These are phyloP conservation scores for Condylostylus longicornis DNA, from an alignment of 1,140 invertebrate species.

Conservation along the genomic window DNA sequence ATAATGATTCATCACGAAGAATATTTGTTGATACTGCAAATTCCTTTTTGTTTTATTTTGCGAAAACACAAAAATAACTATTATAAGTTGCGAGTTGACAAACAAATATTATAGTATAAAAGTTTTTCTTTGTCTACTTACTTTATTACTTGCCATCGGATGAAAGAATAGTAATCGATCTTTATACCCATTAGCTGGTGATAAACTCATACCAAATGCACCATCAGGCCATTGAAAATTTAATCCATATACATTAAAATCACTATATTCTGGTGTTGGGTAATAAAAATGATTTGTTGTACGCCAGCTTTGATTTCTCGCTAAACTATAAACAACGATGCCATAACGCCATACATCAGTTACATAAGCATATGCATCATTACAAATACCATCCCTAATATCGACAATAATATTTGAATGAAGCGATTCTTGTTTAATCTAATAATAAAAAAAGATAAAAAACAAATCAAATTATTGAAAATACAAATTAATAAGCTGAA, in stretches of 20 bases:
- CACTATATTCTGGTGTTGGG: slow-evolving; percentile 57
- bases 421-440: slow-evolving; percentile 49
- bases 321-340: slow-evolving; percentile 50
- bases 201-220: slow-evolving; percentile 57
- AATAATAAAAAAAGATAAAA: neutral
- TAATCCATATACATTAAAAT: slow-evolving; percentile 50
- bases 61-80: neutral
- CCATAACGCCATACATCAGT: slow-evolving; percentile 64
- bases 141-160: slow-evolving; percentile 57
- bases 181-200: slow-evolving; percentile 37
- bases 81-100: neutral
- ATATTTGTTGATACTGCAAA: slow-evolving; percentile 52
- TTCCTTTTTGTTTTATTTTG: slow-evolving; percentile 32
- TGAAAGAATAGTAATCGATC: slow-evolving; percentile 58
- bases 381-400: slow-evolving; percentile 43
- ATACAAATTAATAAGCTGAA: no score
- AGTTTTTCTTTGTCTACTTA: slow-evolving; percentile 3
- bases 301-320: slow-evolving; percentile 50
- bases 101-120: no score
- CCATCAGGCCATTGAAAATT: slow-evolving; percentile 71
- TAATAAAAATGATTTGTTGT: slow-evolving; percentile 58
- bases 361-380: slow-evolving; percentile 50
- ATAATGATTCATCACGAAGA: slow-evolving; percentile 41
- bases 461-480: neutral
- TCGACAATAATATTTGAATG: slow-evolving; percentile 61